Base-by-base conservation (phyloP, 2,113 vertebrate species). In the Zosterops hypoxanthus region DNA sequence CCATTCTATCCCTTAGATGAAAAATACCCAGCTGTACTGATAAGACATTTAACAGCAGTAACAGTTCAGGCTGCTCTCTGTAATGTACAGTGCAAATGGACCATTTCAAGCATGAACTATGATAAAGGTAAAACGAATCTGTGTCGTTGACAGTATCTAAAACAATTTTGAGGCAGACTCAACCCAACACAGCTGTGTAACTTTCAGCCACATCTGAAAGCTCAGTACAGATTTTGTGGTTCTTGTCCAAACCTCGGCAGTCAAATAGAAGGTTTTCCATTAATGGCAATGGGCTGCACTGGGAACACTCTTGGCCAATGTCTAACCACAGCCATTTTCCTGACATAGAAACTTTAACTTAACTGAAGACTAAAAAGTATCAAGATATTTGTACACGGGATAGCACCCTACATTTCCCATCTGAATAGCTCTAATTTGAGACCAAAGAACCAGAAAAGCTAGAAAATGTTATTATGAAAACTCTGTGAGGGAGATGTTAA, bases 141-240 rank as follows among this genome's bases (percentile, higher is more conserved):
- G 11, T 41, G 29, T n/a, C 47, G 60, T 47, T 0, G 0, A 41
- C 10, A 46, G 4, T 59, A 28, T 71, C 17, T 44, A 39, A 88
- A 88, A 14, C 26, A 71, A 11, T 77, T 92, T 86, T 66, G 53
- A 68, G 46, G 34, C 11, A 75, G 56, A 86, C 24, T 14, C 4
- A 61, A 34, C 6, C 23, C 31, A 60, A 34, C 11, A 12, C 29
- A 81, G 5, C 7, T 59, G 19, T 68, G 26, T 53, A 81, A 86
- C 21, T 31, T 94, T 63, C 39, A 65, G 22, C 8, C 14, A 44
- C 8, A 11, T 68, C 60, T 88, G 31, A 82, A 88, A 90, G 59
- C 11, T 61, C 39, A 59, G 23, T 39, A 77, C 8, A 26, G 47
- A 18, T 22, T 90, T 94, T 1, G 3, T 41, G 18, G 10, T 14